Percentiles rank a stretch among this genome's conserved stretches.
These are phyloP conservation scores for Camptogramma bilineatum DNA, from an alignment of 2,888 invertebrate species.

Conservation along the genomic window DNA sequence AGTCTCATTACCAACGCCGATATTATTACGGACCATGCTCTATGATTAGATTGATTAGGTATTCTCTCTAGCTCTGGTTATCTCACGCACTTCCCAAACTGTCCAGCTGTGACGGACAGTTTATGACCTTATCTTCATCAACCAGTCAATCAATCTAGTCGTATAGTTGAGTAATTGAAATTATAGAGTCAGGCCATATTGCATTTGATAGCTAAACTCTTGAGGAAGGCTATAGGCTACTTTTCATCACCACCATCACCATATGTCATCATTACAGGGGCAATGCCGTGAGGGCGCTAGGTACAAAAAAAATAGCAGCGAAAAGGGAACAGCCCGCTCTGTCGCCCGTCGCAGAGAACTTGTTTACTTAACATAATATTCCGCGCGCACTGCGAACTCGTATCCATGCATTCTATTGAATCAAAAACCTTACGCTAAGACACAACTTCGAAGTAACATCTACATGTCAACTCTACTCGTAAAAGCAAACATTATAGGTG, in stretches of 20 bases:
- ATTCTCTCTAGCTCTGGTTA: not conserved
- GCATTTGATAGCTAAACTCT: too few species aligned
- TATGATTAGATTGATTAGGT: not conserved
- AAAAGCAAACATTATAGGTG: too few species aligned
- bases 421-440: conserved; percentile 54
- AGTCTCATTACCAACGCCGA: not conserved
- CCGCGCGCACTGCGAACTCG: conserved; percentile 56
- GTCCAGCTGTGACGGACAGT: not conserved
- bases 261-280: too few species aligned
- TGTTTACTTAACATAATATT: conserved; percentile 71
- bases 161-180: too few species aligned
- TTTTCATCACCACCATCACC: too few species aligned
- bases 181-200: too few species aligned
- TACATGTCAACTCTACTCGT: too few species aligned
- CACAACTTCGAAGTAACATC: not conserved
- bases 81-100: not conserved
- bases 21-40: too few species aligned
- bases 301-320: not conserved
- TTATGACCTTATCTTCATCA: not conserved
- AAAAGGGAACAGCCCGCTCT: conserved; percentile 29
- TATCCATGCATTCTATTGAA: conserved; percentile 63
- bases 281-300: too few species aligned
- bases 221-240: too few species aligned
- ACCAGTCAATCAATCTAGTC: not conserved
- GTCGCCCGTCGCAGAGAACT: conserved; percentile 52